These are phyloP conservation scores for Ophioninae sp. DNA, from an alignment of 2,888 invertebrate species.

Conservation along the genomic window DNA sequence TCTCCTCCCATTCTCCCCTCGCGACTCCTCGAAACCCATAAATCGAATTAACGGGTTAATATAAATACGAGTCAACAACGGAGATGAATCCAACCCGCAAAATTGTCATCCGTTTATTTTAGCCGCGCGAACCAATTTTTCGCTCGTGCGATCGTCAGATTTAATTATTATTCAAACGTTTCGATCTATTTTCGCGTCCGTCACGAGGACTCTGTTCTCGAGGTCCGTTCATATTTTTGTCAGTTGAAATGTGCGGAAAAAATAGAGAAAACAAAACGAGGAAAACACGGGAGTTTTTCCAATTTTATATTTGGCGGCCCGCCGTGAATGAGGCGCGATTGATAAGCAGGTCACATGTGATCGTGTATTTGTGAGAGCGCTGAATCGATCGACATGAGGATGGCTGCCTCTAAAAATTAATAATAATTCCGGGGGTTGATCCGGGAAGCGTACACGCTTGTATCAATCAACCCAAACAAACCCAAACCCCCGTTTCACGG, in stretches of 20 bases:
- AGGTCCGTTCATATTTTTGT: neutral
- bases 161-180: neutral
- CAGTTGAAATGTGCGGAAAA: neutral
- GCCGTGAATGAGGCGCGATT: conserved; percentile 1
- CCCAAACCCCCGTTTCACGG: too few relatives aligned
- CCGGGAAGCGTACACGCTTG: too few relatives aligned
- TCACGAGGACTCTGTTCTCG: neutral
- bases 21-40: neutral
- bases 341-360: conserved; percentile 28
- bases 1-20: neutral
- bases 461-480: too few relatives aligned
- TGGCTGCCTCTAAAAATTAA: too few relatives aligned
- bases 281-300: neutral
- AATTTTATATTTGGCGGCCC: neutral
- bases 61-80: neutral
- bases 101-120: too few relatives aligned
- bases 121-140: neutral
- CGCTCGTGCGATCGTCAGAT: neutral
- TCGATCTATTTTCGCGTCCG: neutral
- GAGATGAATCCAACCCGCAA: too few relatives aligned
- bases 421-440: conserved; percentile 8
- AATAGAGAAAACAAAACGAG: neutral
- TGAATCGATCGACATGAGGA: conserved; percentile 29
- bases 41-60: neutral
- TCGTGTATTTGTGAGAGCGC: neutral